Percentiles rank a stretch among this genome's conserved stretches.
Evolutionary conservation across 1,140 invertebrate species (phyloP).

Genomic region (Chlorops oryzae): DNA sequence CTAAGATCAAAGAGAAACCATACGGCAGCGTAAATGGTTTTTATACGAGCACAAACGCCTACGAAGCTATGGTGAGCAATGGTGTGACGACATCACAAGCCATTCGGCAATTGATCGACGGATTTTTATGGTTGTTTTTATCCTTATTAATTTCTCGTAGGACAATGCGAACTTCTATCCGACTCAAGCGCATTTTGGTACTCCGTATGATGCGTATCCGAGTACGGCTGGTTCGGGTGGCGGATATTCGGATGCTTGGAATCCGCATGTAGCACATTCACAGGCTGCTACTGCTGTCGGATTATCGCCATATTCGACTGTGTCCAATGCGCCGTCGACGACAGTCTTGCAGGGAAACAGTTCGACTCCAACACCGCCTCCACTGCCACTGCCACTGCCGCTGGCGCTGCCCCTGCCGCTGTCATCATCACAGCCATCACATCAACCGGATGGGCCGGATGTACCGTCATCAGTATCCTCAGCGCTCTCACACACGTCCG

Average conservation of each 20-base stretch:
- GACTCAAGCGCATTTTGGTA: slow-evolving; percentile 28
- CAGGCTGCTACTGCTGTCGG: slow-evolving; percentile 23
- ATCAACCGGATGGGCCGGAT: too few relatives aligned
- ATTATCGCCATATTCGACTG: slow-evolving; percentile 41
- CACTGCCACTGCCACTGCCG: not conserved
- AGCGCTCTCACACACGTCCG: too few relatives aligned
- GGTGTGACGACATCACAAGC: slow-evolving; percentile 33
- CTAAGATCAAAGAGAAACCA: slow-evolving; percentile 63
- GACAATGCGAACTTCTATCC: slow-evolving; percentile 40
- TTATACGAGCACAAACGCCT: slow-evolving; percentile 17
- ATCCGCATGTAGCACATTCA: slow-evolving; percentile 30
- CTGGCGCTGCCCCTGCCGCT: slow-evolving; percentile 2
- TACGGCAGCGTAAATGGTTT: slow-evolving; percentile 35
- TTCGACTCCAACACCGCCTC: not conserved
- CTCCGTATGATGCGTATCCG: slow-evolving; percentile 32
- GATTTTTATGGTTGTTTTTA: not conserved
- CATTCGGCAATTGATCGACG: not conserved
- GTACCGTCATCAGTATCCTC: too few relatives aligned
- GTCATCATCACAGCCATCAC: too few relatives aligned
- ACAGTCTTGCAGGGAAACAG: not conserved
- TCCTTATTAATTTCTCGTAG: slow-evolving; percentile 16
- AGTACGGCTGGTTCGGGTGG: slow-evolving; percentile 16
- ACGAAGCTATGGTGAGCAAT: slow-evolving; percentile 15
- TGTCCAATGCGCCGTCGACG: slow-evolving; percentile 21
- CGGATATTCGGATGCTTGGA: slow-evolving; percentile 32